Conservation (phyloP, 1,140 invertebrate genomes). For the Drosophila sp. region DNA sequence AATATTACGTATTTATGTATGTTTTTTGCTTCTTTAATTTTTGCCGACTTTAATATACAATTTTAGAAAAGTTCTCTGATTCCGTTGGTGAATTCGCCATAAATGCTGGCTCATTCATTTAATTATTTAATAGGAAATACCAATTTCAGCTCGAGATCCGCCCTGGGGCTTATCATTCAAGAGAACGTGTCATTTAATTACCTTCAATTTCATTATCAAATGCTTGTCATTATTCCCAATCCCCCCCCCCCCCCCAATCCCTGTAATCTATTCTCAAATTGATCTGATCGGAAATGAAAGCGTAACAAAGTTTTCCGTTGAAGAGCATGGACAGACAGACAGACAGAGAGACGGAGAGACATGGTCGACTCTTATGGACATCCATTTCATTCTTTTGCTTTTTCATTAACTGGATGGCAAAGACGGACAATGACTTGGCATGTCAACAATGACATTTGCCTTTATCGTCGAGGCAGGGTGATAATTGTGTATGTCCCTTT, state of each 20-base stretch:
- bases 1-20: no score
- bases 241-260: neutral
- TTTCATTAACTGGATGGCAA: slow-evolving; percentile 60
- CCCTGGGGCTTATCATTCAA: slow-evolving; percentile 16
- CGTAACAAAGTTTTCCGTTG: slow-evolving; percentile 37
- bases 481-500: slow-evolving; percentile 69
- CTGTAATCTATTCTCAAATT: slow-evolving; percentile 3
- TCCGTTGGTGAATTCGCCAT: no score
- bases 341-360: neutral
- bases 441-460: slow-evolving; percentile 74
- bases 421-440: slow-evolving; percentile 59
- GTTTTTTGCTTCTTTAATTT: no score
- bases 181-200: slow-evolving; percentile 54
- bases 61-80: no score
- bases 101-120: neutral
- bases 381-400: slow-evolving; percentile 58
- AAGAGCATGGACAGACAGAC: slow-evolving; percentile 24
- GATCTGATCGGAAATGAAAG: slow-evolving; percentile 42
- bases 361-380: neutral
- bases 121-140: slow-evolving; percentile 4
- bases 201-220: slow-evolving; percentile 19
- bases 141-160: neutral
- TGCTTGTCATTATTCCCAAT: slow-evolving; percentile 41
- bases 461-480: slow-evolving; percentile 54
- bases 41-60: no score